Conservation (phyloP, 92 coral and sea anemone species). For the Metridium senile region DNA sequence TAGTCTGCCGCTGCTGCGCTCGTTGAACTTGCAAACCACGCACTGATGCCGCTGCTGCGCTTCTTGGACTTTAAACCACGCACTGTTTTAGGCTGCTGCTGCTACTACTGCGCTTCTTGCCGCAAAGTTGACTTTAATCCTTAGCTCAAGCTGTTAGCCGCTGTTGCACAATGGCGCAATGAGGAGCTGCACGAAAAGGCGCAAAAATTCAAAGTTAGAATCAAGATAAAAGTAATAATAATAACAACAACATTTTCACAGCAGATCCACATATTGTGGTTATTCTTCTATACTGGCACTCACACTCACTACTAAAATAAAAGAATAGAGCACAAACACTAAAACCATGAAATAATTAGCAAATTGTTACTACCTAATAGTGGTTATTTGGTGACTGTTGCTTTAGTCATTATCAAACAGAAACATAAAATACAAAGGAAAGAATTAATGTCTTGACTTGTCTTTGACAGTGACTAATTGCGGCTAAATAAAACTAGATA, state of each 20-base stretch:
- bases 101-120: constrained; percentile 54
- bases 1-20: constrained; percentile 41
- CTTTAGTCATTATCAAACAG: too few species aligned
- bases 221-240: background rate
- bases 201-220: constrained; percentile 70
- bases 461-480: too few species aligned
- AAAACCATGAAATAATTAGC: too few species aligned
- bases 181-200: constrained; percentile 87
- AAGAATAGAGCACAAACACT: too few species aligned
- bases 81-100: background rate
- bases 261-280: background rate
- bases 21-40: constrained; percentile 55
- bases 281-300: too few species aligned
- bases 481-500: too few species aligned
- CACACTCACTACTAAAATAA: too few species aligned
- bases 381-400: too few species aligned
- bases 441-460: too few species aligned
- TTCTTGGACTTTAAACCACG: constrained; percentile 8
- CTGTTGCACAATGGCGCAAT: constrained; percentile 74
- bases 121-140: constrained; percentile 75
- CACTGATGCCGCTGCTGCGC: constrained; percentile 41
- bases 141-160: constrained; percentile 38
- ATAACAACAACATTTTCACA: constrained; percentile 1
- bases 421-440: too few species aligned
- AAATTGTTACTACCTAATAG: too few species aligned